Conservation (phyloP, 2,797 vertebrate genomes). For the Enteromius mattozi region DNA sequence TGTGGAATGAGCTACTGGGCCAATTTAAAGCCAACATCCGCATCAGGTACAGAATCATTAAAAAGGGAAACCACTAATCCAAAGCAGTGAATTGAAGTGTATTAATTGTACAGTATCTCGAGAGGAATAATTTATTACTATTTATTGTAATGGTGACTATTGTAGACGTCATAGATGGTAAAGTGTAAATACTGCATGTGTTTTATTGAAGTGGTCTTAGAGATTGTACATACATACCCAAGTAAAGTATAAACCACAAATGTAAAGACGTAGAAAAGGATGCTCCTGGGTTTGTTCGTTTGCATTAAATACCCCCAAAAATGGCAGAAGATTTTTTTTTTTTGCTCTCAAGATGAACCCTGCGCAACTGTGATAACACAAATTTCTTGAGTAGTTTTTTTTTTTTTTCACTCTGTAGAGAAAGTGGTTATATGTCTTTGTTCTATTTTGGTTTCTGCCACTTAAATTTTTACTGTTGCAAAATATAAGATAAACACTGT, state of each 20-base stretch:
- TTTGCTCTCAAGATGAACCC: constrained; percentile 38
- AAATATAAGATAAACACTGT: not conserved
- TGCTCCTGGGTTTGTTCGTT: constrained; percentile 63
- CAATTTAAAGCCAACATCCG: constrained; percentile 22
- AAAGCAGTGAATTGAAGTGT: constrained; percentile 47
- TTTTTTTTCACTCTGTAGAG: not conserved
- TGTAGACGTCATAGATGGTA: constrained; percentile 59
- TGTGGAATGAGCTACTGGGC: constrained; percentile 51
- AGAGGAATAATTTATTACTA: constrained; percentile 66
- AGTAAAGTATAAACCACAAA: constrained; percentile 58
- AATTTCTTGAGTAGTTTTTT: not conserved
- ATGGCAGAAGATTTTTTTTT: constrained; percentile 41
- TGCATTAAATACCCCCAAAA: constrained; percentile 68
- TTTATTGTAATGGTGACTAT: constrained; percentile 67
- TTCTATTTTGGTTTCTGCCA: not conserved
- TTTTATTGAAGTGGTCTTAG: constrained; percentile 58
- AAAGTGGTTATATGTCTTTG: not conserved
- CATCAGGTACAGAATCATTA: constrained; percentile 46
- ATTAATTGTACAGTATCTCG: constrained; percentile 44
- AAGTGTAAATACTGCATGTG: constrained; percentile 62
- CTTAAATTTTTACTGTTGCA: not conserved
- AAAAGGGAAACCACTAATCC: constrained; percentile 53
- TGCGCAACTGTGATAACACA: not conserved
- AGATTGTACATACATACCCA: constrained; percentile 49
- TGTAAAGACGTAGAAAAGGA: constrained; percentile 50